These are phyloP conservation scores for Carassius auratus DNA, from an alignment of 2,113 vertebrate genomes.

Conservation along the genomic window DNA sequence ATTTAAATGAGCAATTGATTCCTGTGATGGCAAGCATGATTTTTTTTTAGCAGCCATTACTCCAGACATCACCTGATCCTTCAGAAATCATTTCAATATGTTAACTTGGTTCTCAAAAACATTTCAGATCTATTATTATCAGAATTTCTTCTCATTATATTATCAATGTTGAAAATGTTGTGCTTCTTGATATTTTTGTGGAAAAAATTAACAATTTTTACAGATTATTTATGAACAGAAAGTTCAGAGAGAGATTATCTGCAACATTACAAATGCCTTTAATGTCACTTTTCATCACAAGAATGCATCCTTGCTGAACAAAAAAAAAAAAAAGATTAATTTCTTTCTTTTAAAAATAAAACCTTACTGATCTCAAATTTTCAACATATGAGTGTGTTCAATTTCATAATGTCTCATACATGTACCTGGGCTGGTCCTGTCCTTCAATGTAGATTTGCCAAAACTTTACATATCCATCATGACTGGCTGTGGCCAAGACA, in stretches of 20 bases:
- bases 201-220: background rate
- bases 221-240: background rate
- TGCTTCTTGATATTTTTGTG: background rate
- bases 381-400: background rate
- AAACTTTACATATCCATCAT: constrained; percentile 97
- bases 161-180: background rate
- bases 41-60: no score
- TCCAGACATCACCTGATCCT: no score
- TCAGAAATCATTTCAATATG: no score
- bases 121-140: background rate
- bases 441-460: constrained; percentile 99
- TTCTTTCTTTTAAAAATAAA: background rate
- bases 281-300: background rate
- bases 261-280: background rate
- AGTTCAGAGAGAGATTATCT: background rate
- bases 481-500: constrained; percentile 94
- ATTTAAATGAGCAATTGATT: no score
- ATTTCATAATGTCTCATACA: background rate
- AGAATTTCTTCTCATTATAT: background rate
- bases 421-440: constrained; percentile 92
- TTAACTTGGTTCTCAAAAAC: background rate
- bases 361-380: background rate
- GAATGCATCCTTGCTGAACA: background rate
- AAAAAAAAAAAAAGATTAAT: background rate
- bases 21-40: no score